phyloP scores from a whole-genome alignment of 2,797 vertebrate species.

The Stomatorhinus walkeri region DNA sequence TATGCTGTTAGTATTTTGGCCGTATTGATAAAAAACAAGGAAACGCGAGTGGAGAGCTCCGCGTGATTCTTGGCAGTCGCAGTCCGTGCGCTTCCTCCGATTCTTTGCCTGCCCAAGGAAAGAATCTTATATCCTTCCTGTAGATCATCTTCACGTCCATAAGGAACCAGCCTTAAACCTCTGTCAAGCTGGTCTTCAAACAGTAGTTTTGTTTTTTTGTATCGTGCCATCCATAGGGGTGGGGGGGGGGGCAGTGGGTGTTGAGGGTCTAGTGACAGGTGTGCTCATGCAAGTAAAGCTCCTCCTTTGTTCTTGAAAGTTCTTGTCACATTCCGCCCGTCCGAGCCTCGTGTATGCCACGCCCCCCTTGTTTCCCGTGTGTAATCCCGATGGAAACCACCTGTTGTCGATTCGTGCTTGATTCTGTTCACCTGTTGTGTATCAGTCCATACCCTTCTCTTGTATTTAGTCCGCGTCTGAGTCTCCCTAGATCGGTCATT shows the following conservation, averaged over 20 bases:
- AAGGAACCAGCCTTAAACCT: slow-evolving; percentile 25
- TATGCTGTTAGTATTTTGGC: not conserved
- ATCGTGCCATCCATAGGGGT: slow-evolving; percentile 30
- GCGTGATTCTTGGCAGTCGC: slow-evolving; percentile 45
- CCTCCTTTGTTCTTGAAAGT: slow-evolving; percentile 29
- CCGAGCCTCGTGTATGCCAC: too few species aligned
- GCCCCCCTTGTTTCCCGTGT: too few species aligned
- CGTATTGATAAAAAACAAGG: slow-evolving; percentile 25
- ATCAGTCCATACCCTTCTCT: too few species aligned
- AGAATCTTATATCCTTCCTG: slow-evolving; percentile 59
- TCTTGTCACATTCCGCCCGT: too few species aligned
- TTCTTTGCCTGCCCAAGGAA: slow-evolving; percentile 64
- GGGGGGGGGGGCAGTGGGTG: slow-evolving; percentile 41
- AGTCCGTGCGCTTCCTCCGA: slow-evolving; percentile 57
- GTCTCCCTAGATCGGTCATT: too few species aligned
- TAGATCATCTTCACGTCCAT: slow-evolving; percentile 35
- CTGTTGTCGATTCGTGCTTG: too few species aligned
- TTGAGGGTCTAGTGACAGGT: slow-evolving; percentile 8
- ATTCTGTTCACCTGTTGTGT: too few species aligned
- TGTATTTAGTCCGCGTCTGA: too few species aligned
- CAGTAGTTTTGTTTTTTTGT: slow-evolving; percentile 38
- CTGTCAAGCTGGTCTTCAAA: slow-evolving; percentile 36
- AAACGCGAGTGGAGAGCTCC: slow-evolving; percentile 43
- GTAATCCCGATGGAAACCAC: too few species aligned
- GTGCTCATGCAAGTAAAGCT: slow-evolving; percentile 12